These are phyloP conservation scores for Hiodon alosoides DNA, from an alignment of 2,113 vertebrate genomes.

Conservation along the genomic window DNA sequence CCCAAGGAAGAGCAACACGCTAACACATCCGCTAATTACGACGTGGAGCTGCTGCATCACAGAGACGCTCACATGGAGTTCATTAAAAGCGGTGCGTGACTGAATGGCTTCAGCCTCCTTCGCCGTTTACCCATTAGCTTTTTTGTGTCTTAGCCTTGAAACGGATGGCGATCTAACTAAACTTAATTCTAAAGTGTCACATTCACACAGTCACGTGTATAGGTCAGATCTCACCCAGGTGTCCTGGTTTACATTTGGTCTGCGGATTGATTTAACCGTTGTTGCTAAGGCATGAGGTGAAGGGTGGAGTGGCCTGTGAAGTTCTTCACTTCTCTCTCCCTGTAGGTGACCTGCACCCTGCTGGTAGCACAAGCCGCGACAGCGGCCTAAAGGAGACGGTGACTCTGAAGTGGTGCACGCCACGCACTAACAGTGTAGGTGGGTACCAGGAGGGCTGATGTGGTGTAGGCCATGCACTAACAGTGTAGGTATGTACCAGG, in stretches of 20 bases:
- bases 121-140: not conserved
- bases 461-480: no score
- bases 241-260: no score
- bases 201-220: no score
- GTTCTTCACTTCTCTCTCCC: no score
- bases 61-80: conserved; percentile 93
- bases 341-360: conserved; percentile 79
- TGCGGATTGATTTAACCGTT: no score
- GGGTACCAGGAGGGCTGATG: conserved; percentile 35
- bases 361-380: conserved; percentile 76
- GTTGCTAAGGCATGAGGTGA: no score
- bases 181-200: not conserved
- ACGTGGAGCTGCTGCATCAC: conserved; percentile 96
- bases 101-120: not conserved
- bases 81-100: conserved; percentile 82
- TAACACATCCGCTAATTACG: conserved; percentile 97
- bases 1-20: conserved; percentile 96
- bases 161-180: no score
- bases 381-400: conserved; percentile 88
- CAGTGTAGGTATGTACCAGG: no score
- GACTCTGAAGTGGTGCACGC: conserved; percentile 96
- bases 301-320: no score
- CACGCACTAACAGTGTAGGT: conserved; percentile 93
- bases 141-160: no score
- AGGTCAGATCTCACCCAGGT: no score